These are phyloP conservation scores for Ptychobarbus kaznakovi DNA, from an alignment of 2,797 vertebrate species.

Conservation along the genomic window DNA sequence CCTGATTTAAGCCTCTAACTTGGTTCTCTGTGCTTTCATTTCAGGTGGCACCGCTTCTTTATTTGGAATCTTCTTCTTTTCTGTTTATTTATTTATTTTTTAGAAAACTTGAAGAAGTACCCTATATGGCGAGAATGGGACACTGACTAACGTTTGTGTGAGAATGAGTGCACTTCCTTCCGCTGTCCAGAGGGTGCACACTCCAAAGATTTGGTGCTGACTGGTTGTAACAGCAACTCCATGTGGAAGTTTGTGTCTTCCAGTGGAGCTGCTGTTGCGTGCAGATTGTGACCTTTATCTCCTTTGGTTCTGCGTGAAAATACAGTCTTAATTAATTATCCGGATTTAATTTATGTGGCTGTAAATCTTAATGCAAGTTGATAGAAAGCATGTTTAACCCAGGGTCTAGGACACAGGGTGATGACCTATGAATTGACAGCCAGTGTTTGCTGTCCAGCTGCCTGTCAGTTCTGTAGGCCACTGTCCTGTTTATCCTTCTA, in stretches of 20 bases:
- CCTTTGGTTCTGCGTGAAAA: background rate
- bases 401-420: slow-evolving; percentile 77
- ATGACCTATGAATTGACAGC: slow-evolving; percentile 97
- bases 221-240: slow-evolving; percentile 96
- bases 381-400: slow-evolving; percentile 6
- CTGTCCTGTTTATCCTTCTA: slow-evolving; percentile 80
- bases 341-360: background rate
- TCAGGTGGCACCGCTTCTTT: slow-evolving; percentile 23
- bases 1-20: slow-evolving; percentile 56
- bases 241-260: slow-evolving; percentile 87
- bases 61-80: background rate
- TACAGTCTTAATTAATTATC: background rate
- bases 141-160: background rate
- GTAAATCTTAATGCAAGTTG: background rate
- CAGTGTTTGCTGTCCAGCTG: slow-evolving; percentile 78
- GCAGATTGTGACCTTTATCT: slow-evolving; percentile 72
- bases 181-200: background rate
- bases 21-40: slow-evolving; percentile 35
- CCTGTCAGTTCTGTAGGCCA: slow-evolving; percentile 95
- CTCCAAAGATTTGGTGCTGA: slow-evolving; percentile 65
- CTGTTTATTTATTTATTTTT: background rate
- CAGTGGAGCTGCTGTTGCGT: slow-evolving; percentile 92
- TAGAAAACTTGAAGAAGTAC: background rate
- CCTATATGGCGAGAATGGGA: background rate
- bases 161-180: slow-evolving; percentile 2